A percentile compares a stretch with the other conserved stretches of the same genome.
phyloP scores from a whole-genome alignment of 2,113 vertebrate genomes.

The Alethe diademata region DNA sequence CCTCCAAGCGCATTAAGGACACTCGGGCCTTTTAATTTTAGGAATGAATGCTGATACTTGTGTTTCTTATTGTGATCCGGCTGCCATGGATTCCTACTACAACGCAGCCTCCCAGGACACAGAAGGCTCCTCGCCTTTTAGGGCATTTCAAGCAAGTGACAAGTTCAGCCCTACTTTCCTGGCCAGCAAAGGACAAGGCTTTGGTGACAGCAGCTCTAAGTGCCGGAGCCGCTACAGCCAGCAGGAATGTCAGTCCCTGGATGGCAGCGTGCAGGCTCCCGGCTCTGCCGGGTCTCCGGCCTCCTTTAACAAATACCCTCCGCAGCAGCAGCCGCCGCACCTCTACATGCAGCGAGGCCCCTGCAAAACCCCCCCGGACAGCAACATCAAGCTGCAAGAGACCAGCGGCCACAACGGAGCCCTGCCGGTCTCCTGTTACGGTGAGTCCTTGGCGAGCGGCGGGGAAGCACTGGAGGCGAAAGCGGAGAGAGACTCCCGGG shows the following conservation, averaged over 20 bases:
- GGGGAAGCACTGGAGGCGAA: background rate
- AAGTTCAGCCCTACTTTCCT: constrained; percentile 94
- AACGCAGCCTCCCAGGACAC: constrained; percentile 86
- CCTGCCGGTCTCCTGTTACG: constrained; percentile 86
- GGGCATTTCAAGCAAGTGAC: constrained; percentile 90
- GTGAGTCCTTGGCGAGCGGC: constrained; percentile 76
- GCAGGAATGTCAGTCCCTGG: constrained; percentile 87
- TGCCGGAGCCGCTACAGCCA: constrained; percentile 81
- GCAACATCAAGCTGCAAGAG: constrained; percentile 86
- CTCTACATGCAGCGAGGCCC: constrained; percentile 89
- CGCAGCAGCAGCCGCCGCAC: constrained; percentile 60
- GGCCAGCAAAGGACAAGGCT: constrained; percentile 92
- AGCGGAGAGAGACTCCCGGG: background rate
- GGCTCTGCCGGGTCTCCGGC: constrained; percentile 68
- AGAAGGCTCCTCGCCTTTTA: constrained; percentile 91
- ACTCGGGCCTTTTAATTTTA: constrained; percentile 79
- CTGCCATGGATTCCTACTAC: constrained; percentile 99
- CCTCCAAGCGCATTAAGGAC: constrained; percentile 71
- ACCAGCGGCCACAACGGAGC: constrained; percentile 83
- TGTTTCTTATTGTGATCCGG: constrained; percentile 93
- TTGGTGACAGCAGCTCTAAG: constrained; percentile 86
- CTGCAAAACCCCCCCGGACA: constrained; percentile 90
- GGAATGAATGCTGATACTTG: constrained; percentile 96
- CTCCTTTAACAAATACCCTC: constrained; percentile 89
- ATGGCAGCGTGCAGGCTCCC: constrained; percentile 73